Percentiles rank a stretch among this genome's conserved stretches.
Conservation (phyloP, 1,140 invertebrate genomes). For the Catajapyx aquilonaris region DNA sequence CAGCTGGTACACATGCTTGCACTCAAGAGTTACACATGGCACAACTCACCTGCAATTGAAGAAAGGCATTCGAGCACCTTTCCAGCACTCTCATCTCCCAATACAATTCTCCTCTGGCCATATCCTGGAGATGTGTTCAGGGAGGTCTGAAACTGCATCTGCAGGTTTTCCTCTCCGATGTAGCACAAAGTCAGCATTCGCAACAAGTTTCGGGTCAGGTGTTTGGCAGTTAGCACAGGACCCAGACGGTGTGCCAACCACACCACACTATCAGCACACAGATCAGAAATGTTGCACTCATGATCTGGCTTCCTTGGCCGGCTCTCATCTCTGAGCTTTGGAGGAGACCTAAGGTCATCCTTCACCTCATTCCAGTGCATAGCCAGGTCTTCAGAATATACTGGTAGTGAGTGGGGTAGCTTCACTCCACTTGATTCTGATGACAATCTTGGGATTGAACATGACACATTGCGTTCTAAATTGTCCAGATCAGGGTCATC, state of each 20-base stretch:
- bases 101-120: conserved; percentile 16
- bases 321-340: too few species aligned
- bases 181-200: conserved; percentile 88
- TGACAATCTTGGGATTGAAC: too few species aligned
- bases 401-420: too few species aligned
- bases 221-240: conserved; percentile 74
- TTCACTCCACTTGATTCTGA: neutral
- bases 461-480: too few species aligned
- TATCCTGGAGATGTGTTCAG: too few species aligned
- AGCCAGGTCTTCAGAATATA: neutral
- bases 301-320: conserved; percentile 2
- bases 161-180: conserved; percentile 57
- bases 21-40: too few species aligned
- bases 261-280: conserved; percentile 72
- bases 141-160: conserved; percentile 10
- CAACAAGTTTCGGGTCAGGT: conserved; percentile 74
- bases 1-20: too few species aligned
- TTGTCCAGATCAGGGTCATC: neutral
- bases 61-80: conserved; percentile 74
- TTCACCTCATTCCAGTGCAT: too few species aligned
- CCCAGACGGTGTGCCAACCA: conserved; percentile 88
- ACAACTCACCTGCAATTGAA: conserved; percentile 45
- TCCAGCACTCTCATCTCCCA: conserved; percentile 59
- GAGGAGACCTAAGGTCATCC: too few species aligned
- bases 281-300: conserved; percentile 48